These are phyloP conservation scores for Mesoligia furuncula DNA, from an alignment of 2,888 invertebrate species.

Conservation along the genomic window DNA sequence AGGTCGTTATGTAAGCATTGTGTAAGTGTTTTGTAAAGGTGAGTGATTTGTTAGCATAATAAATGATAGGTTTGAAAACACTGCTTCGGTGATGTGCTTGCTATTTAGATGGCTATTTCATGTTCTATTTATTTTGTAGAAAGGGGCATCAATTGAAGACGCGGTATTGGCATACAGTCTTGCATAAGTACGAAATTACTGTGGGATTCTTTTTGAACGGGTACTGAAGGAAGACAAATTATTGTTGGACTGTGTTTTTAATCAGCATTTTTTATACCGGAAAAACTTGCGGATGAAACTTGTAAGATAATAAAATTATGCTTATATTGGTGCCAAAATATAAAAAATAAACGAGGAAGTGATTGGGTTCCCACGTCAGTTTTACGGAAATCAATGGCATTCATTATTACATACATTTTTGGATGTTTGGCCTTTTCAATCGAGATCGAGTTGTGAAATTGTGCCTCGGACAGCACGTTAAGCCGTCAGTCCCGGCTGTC, in stretches of 20 bases:
- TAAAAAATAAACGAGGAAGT: conserved; percentile 38
- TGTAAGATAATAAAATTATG: background rate
- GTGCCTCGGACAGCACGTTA: too few relatives aligned
- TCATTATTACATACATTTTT: conserved; percentile 28
- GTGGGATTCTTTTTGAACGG: background rate
- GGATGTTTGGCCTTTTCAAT: conserved; percentile 37
- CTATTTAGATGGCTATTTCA: conserved; percentile 12
- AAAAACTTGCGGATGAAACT: conserved; percentile 2
- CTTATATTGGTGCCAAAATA: conserved; percentile 4
- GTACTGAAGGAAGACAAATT: background rate
- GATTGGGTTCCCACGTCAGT: conserved; percentile 26
- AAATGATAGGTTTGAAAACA: conserved; percentile 38
- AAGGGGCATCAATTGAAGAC: conserved; percentile 36
- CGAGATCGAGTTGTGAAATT: conserved; percentile 24
- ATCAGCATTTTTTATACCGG: background rate
- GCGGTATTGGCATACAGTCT: conserved; percentile 6
- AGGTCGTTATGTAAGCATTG: conserved; percentile 31
- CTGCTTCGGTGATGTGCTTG: conserved; percentile 11
- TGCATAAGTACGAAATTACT: conserved; percentile 35
- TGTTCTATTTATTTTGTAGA: conserved; percentile 52
- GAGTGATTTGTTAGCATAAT: conserved; percentile 31
- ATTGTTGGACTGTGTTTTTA: background rate
- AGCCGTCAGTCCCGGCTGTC: too few relatives aligned
- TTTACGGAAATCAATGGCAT: conserved; percentile 35
- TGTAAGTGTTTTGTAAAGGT: conserved; percentile 51